Conservation (phyloP, 2,113 vertebrate genomes). For the Cryptoleucopteryx plumbea region DNA sequence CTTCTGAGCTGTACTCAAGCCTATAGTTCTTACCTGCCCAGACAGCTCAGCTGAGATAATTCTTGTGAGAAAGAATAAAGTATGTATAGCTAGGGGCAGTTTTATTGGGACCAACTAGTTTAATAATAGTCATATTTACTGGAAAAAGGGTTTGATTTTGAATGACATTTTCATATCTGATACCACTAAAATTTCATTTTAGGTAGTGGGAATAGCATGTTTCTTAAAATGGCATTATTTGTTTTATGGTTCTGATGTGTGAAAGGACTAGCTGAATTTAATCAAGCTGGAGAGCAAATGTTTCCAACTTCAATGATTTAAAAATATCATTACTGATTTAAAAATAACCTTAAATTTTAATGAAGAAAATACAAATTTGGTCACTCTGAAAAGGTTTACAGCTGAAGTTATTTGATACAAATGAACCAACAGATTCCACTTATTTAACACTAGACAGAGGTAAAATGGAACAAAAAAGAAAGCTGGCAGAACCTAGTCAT, state of each 20-base stretch:
- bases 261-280: neutral
- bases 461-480: neutral
- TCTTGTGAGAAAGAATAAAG: neutral
- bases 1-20: neutral
- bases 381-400: neutral
- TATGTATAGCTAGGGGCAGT: neutral
- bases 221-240: conserved; percentile 2
- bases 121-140: neutral
- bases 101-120: neutral
- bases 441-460: neutral
- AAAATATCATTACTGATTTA: conserved; percentile 23
- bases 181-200: neutral
- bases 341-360: conserved; percentile 11
- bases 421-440: neutral
- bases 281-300: neutral
- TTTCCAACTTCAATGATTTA: neutral
- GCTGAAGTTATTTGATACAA: neutral
- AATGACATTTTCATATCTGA: neutral
- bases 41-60: neutral
- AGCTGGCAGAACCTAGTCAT: neutral
- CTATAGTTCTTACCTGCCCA: neutral
- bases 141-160: neutral
- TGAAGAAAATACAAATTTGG: conserved; percentile 12
- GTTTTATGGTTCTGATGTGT: neutral
- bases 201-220: neutral